These are phyloP conservation scores for Drosophila rellima DNA, from an alignment of 2,888 invertebrate genomes.

Conservation along the genomic window DNA sequence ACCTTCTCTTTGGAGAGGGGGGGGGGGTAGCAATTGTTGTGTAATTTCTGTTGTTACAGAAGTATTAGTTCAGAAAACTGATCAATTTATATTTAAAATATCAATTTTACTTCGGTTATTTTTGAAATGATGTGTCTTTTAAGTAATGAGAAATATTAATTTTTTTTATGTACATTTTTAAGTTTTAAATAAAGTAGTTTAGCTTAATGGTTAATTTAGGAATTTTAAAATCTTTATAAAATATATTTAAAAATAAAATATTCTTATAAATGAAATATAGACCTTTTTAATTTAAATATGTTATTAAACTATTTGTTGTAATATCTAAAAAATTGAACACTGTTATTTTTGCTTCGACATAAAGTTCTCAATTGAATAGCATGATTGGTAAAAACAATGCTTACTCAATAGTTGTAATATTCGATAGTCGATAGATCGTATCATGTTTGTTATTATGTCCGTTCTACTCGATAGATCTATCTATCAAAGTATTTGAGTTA, in stretches of 20 bases:
- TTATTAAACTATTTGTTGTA: no score
- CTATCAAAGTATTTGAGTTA: conserved; percentile 27
- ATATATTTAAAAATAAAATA: no score
- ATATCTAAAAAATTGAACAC: no score
- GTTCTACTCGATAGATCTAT: conserved; percentile 31
- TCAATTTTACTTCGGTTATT: neutral
- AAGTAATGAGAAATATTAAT: no score
- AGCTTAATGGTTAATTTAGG: no score
- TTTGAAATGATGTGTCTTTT: neutral
- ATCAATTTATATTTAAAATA: neutral
- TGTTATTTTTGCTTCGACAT: neutral
- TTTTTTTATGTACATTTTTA: no score
- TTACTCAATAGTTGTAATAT: conserved; percentile 12
- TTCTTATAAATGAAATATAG: no score
- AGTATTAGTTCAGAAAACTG: neutral
- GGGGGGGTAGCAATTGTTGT: conserved; percentile 18
- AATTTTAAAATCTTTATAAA: no score
- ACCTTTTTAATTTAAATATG: no score
- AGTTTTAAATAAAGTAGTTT: no score
- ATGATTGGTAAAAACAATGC: conserved; percentile 1
- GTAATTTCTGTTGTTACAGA: conserved; percentile 10
- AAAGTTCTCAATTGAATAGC: neutral
- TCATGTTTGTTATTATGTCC: conserved; percentile 41
- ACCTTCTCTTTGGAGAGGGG: neutral
- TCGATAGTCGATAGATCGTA: conserved; percentile 28